Evolutionary conservation across 2,113 vertebrate species (phyloP), one percentile per base, ranked within the genome.

Genomic region (Pseudopipra pipra): DNA sequence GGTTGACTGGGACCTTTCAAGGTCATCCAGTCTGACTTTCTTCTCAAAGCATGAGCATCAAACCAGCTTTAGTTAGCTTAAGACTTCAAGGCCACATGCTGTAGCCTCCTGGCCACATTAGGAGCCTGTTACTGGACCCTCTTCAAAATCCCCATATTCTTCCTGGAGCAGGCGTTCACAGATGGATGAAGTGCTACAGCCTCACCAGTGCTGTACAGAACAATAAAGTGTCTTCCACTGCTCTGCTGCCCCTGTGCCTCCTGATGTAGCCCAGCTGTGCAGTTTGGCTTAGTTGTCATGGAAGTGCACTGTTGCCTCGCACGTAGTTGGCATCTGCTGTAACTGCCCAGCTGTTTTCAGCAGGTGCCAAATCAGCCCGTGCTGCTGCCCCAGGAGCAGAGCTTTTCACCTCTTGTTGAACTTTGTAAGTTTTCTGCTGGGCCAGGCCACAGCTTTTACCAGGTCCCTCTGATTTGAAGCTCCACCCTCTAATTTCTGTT

Each of bases 401-500:
- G 58, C 24, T 84, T 74, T 89, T 67, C 30, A 78, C 23, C 41
- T 83, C 43, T 71, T 25, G 12, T 51, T 95, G 91, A 95, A 85
- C 79, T 76, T 37, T 4, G 0, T 61, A 61, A 73, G 20, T 51
- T 71, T 94, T 85, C 35, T 85, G 20, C 19, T 72, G 19, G 35
- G 49, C 27, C 28, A 61, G 39, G 65, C 59, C 31, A 20, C 51
- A 52, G 0, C 49, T 84, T 91, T 84, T 3, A 5, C 46, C 21
- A 51, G 27, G 39, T 93, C 22, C 13, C 19, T 85, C 71, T 72
- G 52, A 37, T 59, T 79, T 55, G 44, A 85, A 80, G 67, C 35
- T 85, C 75, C 58, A 76, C 55, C 63, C 21, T 63, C 49, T 79
- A 65, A 44, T 79, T 92, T 95, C 66, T 85, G 23, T 63, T 93